Conservation (phyloP, 2,888 invertebrate species). For the Thymelicus lineola region DNA sequence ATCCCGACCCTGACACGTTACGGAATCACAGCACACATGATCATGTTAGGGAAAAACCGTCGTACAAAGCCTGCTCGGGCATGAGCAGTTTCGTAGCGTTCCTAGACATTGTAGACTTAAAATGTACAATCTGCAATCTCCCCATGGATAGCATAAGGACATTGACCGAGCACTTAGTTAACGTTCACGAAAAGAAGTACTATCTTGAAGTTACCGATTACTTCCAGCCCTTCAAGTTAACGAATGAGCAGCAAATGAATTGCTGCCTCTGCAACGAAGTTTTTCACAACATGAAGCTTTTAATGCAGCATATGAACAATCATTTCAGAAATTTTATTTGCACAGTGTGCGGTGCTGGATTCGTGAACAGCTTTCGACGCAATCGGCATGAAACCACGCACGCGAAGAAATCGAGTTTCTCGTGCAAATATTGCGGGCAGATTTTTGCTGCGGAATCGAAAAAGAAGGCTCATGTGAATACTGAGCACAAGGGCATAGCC, state of each 20-base stretch:
- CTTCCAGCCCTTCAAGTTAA: constrained; percentile 70
- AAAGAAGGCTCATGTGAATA: constrained; percentile 74
- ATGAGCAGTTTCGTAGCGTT: constrained; percentile 75
- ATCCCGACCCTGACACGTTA: constrained; percentile 63
- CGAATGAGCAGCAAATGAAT: constrained; percentile 66
- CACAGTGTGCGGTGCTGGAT: constrained; percentile 75
- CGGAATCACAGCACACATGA: constrained; percentile 67
- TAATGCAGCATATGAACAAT: constrained; percentile 78
- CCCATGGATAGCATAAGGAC: constrained; percentile 59
- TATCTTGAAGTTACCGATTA: constrained; percentile 71
- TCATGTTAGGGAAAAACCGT: constrained; percentile 69
- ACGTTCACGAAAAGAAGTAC: constrained; percentile 69
- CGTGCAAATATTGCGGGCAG: constrained; percentile 70
- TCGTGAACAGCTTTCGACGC: constrained; percentile 71
- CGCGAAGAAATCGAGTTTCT: constrained; percentile 68
- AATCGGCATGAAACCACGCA: constrained; percentile 75
- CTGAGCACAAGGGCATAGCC: constrained; percentile 74
- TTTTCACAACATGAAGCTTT: constrained; percentile 73
- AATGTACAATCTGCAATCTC: constrained; percentile 69
- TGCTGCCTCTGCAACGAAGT: constrained; percentile 72
- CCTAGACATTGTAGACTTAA: constrained; percentile 72
- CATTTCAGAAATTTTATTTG: constrained; percentile 79
- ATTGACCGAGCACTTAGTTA: constrained; percentile 67
- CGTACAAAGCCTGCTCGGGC: constrained; percentile 71
- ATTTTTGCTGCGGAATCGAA: constrained; percentile 73